A percentile compares a stretch with the other conserved stretches of the same genome.
These are phyloP conservation scores for Yponomeuta sedellus DNA, from an alignment of 2,888 invertebrate genomes.

Conservation along the genomic window DNA sequence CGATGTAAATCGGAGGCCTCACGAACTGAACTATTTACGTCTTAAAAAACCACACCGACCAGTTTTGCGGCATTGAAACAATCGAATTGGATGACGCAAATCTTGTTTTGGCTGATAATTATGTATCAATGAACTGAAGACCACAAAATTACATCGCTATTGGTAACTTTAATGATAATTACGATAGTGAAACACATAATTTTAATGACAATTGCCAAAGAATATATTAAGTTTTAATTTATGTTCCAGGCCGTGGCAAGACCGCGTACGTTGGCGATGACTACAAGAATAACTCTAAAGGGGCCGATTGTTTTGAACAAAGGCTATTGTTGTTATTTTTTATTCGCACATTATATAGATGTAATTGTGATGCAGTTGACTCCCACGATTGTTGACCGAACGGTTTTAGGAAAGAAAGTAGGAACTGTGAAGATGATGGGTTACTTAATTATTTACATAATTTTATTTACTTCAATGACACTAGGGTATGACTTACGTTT, in stretches of 20 bases:
- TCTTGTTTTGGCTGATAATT: conserved; percentile 31
- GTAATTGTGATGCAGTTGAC: conserved; percentile 36
- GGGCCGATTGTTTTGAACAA: conserved; percentile 57
- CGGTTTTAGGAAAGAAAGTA: conserved; percentile 39
- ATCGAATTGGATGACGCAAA: conserved; percentile 58
- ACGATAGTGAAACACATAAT: too few species aligned
- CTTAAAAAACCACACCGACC: conserved; percentile 62
- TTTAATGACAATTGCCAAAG: not conserved
- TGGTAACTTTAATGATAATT: too few species aligned
- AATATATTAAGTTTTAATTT: not conserved
- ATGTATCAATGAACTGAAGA: conserved; percentile 25
- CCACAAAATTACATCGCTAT: conserved; percentile 8
- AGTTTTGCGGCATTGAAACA: conserved; percentile 47
- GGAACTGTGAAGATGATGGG: conserved; percentile 4
- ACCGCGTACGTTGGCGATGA: conserved; percentile 45
- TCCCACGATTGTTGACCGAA: conserved; percentile 34
- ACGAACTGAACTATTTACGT: conserved; percentile 60
- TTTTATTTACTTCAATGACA: not conserved
- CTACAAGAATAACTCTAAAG: conserved; percentile 51
- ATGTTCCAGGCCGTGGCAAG: conserved; percentile 32
- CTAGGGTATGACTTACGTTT: not conserved
- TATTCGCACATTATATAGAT: conserved; percentile 50
- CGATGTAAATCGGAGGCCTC: conserved; percentile 43
- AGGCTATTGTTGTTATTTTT: conserved; percentile 65
- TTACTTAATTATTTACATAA: not conserved